Evolutionary conservation across 2,113 vertebrate species (phyloP).

Genomic region (Burhinus bistriatus): DNA sequence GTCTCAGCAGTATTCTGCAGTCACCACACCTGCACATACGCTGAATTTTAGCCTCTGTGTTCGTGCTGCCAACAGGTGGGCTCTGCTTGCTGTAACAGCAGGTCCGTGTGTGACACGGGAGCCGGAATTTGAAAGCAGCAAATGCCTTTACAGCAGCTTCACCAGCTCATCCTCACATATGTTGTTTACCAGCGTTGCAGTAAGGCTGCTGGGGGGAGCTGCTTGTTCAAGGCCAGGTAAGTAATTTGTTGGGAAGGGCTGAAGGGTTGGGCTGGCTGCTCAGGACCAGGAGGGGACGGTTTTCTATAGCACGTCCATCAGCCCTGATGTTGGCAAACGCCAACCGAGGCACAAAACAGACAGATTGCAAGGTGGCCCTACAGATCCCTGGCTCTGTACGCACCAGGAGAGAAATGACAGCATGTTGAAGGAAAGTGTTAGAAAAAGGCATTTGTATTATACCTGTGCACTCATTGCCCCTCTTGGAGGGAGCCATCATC

Average conservation of each 20-base stretch:
- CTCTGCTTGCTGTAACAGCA: background rate
- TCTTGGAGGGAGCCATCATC: accelerated
- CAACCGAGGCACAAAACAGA: background rate
- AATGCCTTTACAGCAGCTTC: background rate
- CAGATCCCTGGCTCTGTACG: background rate
- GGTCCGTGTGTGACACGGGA: accelerated
- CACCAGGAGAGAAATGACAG: accelerated
- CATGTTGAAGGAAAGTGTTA: accelerated
- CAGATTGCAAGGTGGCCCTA: accelerated
- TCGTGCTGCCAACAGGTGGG: background rate
- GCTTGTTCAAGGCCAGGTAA: background rate
- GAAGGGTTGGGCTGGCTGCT: background rate
- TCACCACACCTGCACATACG: accelerated
- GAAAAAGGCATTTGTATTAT: background rate
- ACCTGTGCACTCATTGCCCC: background rate
- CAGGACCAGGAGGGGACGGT: background rate
- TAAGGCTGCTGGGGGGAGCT: background rate
- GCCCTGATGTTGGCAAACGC: background rate
- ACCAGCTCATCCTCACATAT: background rate
- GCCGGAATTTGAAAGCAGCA: background rate
- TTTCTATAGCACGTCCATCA: background rate
- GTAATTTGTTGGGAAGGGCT: background rate
- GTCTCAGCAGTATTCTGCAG: accelerated
- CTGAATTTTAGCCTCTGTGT: background rate
- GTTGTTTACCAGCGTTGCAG: background rate